Evolutionary conservation across 1,140 invertebrate genomes (phyloP).

Genomic region (Cotesia chilonis): DNA sequence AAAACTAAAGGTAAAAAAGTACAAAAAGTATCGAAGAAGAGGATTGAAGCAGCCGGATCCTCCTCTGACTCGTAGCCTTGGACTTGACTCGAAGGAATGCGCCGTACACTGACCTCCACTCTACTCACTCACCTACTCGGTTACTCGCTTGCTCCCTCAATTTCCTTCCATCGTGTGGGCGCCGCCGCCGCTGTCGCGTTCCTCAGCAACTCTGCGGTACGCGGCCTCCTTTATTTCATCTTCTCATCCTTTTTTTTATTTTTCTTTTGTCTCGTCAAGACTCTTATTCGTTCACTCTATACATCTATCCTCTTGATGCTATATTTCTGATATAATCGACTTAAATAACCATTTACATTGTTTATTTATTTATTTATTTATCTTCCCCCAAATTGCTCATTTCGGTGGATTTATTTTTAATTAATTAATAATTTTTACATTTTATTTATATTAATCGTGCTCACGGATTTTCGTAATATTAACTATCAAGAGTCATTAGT

Average conservation of each 20-base stretch:
- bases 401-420: too few relatives aligned
- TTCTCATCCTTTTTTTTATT: constrained; percentile 13
- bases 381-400: neutral
- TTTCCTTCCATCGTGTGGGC: constrained; percentile 37
- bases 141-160: constrained; percentile 39
- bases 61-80: constrained; percentile 52
- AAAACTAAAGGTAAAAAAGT: constrained; percentile 7
- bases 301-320: neutral
- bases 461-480: too few relatives aligned
- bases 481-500: too few relatives aligned
- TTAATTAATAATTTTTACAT: too few relatives aligned
- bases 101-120: constrained; percentile 57
- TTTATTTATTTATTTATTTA: neutral
- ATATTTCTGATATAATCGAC: neutral
- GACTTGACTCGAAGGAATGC: constrained; percentile 62
- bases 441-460: too few relatives aligned
- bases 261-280: constrained; percentile 16
- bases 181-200: neutral
- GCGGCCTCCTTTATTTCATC: constrained; percentile 13
- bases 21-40: constrained; percentile 2
- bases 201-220: constrained; percentile 21
- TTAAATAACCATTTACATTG: neutral
- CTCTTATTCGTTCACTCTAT: neutral
- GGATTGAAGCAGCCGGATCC: constrained; percentile 13
- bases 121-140: constrained; percentile 45